phyloP scores from a whole-genome alignment of 2,113 vertebrate species.

The Oxygymnocypris stewartii region DNA sequence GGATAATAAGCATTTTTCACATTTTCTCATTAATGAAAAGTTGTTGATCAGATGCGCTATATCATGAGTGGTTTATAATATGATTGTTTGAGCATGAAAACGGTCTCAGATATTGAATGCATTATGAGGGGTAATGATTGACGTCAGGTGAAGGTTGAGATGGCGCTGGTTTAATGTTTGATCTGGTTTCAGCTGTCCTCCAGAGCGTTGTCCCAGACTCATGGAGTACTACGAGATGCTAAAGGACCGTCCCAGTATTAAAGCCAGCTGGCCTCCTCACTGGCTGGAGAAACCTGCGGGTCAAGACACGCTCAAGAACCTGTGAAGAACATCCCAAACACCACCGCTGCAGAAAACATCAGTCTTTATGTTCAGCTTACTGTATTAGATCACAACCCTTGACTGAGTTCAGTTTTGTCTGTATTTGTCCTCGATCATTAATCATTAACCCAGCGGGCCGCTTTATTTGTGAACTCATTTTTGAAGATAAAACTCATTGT shows the following conservation, averaged over 20 bases:
- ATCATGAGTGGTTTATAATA: no score
- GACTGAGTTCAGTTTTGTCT: not conserved
- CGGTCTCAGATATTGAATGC: no score
- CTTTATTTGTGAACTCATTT: no score
- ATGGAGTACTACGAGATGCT: slow-evolving; percentile 61
- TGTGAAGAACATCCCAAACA: slow-evolving; percentile 24
- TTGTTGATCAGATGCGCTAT: no score
- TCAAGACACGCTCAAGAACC: slow-evolving; percentile 15
- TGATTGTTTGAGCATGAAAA: no score
- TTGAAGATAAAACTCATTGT: not conserved
- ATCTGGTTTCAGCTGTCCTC: slow-evolving; percentile 61
- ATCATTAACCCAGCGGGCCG: no score
- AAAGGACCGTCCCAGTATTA: slow-evolving; percentile 45
- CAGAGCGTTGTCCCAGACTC: slow-evolving; percentile 67
- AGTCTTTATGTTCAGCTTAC: no score
- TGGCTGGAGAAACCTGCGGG: slow-evolving; percentile 28
- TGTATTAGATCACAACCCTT: not conserved
- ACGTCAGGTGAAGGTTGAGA: not conserved
- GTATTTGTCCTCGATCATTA: not conserved
- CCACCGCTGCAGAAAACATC: no score
- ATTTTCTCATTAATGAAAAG: no score
- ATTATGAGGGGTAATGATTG: not conserved
- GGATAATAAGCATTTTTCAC: not conserved
- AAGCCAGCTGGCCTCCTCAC: slow-evolving; percentile 43
- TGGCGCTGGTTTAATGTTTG: not conserved